Percentiles rank a stretch among this genome's conserved stretches.
These are phyloP conservation scores for Larimichthys polyactis DNA, from an alignment of 2,113 vertebrate genomes.

Conservation along the genomic window DNA sequence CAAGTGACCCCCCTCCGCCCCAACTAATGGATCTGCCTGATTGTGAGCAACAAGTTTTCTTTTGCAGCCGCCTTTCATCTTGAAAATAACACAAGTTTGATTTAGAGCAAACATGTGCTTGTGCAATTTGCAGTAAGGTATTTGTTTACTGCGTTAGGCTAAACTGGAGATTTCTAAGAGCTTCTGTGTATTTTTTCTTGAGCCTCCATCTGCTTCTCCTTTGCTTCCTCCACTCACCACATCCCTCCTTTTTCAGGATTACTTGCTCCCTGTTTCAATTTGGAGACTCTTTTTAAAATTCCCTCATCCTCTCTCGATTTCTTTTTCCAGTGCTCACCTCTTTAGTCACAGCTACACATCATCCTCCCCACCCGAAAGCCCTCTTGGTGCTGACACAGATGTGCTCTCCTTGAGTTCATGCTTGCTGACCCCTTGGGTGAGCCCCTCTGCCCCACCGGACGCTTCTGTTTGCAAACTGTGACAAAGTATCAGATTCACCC, in stretches of 20 bases:
- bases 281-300: slow-evolving; percentile 11
- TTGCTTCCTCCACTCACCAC: not conserved
- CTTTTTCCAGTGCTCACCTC: not conserved
- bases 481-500: slow-evolving; percentile 82
- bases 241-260: not conserved
- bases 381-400: slow-evolving; percentile 50
- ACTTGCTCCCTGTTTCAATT: not conserved
- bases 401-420: slow-evolving; percentile 54
- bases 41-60: slow-evolving; percentile 7
- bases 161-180: slow-evolving; percentile 14
- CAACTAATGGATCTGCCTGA: slow-evolving; percentile 29
- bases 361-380: slow-evolving; percentile 5
- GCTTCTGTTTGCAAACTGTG: slow-evolving; percentile 90
- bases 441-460: slow-evolving; percentile 44
- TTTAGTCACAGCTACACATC: slow-evolving; percentile 24
- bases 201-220: slow-evolving; percentile 24
- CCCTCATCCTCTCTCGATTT: not conserved
- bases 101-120: not conserved
- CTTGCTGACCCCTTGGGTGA: slow-evolving; percentile 80
- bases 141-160: not conserved
- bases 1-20: not conserved
- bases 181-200: not conserved
- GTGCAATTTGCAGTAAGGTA: slow-evolving; percentile 3
- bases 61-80: slow-evolving; percentile 18
- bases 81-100: not conserved